phyloP scores from a whole-genome alignment of 1,140 invertebrate genomes.

The Aphidius ervi region DNA sequence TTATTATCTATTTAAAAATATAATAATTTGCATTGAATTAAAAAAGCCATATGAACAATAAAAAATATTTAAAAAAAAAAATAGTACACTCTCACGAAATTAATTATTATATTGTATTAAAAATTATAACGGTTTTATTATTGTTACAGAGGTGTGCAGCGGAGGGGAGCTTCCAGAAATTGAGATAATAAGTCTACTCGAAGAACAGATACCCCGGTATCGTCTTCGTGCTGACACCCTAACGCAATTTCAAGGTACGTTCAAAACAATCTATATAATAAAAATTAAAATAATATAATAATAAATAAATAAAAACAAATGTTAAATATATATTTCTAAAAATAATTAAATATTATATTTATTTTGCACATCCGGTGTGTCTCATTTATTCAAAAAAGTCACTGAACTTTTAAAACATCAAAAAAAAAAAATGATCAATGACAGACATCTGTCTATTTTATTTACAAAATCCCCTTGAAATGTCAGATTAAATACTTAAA shows the following conservation, averaged over 20 bases:
- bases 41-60: neutral
- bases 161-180: slow-evolving; percentile 84
- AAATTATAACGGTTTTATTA: slow-evolving; percentile 1
- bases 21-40: neutral
- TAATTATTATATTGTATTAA: neutral
- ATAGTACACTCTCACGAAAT: neutral
- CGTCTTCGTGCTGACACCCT: slow-evolving; percentile 88
- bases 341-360: neutral
- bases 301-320: neutral
- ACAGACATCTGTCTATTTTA: slow-evolving; percentile 6
- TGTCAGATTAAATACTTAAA: too few relatives aligned
- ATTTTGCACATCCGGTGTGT: too few relatives aligned
- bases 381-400: too few relatives aligned
- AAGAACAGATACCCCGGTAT: slow-evolving; percentile 94
- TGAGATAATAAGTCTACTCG: slow-evolving; percentile 89
- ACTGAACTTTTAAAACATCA: too few relatives aligned
- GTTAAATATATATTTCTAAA: slow-evolving; percentile 5
- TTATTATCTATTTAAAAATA: neutral
- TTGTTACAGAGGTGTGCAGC: slow-evolving; percentile 76
- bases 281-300: slow-evolving; percentile 5
- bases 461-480: too few relatives aligned
- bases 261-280: neutral
- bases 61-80: neutral
- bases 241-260: slow-evolving; percentile 85
- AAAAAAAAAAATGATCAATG: neutral